A percentile compares a stretch with the other conserved stretches of the same genome.
These are phyloP conservation scores for Hemibagrus guttatus DNA, from an alignment of 2,797 vertebrate species.

Conservation along the genomic window DNA sequence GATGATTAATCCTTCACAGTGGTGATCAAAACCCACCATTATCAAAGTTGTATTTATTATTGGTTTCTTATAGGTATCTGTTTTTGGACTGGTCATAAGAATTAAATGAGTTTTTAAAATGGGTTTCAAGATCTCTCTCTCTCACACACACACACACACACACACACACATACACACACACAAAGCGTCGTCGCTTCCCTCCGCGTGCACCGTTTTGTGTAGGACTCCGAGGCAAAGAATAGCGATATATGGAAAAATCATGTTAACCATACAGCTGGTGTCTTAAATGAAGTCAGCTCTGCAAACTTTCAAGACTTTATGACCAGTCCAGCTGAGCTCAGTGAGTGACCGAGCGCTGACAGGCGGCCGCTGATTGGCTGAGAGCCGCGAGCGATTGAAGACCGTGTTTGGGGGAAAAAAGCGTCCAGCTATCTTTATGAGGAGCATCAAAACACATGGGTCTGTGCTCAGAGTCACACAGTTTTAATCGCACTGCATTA, in stretches of 20 bases:
- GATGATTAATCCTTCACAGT: too few species aligned
- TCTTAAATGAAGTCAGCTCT: neutral
- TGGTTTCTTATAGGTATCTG: neutral
- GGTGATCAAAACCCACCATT: neutral
- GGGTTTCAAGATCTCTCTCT: too few species aligned
- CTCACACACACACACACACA: too few species aligned
- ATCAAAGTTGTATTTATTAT: neutral
- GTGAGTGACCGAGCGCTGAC: neutral
- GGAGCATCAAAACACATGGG: neutral
- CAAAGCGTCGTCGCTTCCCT: conserved; percentile 48
- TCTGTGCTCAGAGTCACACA: neutral
- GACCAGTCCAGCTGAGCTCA: neutral
- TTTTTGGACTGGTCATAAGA: neutral
- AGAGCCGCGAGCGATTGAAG: neutral
- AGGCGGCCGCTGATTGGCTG: conserved; percentile 26
- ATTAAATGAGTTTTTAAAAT: neutral
- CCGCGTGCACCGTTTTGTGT: neutral
- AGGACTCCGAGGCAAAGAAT: conserved; percentile 16
- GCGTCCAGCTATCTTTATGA: neutral
- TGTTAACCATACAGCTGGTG: neutral
- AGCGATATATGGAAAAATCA: neutral
- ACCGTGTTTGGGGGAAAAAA: conserved; percentile 23
- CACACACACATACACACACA: too few species aligned
- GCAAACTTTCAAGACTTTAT: neutral
- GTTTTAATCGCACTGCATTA: neutral